phyloP scores from a whole-genome alignment of 1,140 invertebrate genomes.

The Pachypeltis micranthus region DNA sequence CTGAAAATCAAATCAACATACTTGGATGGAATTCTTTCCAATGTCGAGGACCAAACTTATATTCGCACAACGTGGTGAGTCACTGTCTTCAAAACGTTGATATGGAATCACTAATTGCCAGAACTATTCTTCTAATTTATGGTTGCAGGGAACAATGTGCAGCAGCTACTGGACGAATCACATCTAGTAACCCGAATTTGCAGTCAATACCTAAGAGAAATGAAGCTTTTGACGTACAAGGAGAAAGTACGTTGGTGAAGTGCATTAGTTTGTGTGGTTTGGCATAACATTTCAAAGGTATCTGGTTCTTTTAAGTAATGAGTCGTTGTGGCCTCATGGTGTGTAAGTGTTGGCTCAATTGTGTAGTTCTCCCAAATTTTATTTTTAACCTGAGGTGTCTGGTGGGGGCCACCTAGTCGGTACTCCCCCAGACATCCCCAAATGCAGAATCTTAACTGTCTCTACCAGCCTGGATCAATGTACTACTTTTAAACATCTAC shows the following conservation, averaged over 20 bases:
- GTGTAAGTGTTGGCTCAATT: no score
- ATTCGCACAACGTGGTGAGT: slow-evolving; percentile 39
- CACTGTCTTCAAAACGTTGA: background rate
- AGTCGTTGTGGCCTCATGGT: no score
- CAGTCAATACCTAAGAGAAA: slow-evolving; percentile 43
- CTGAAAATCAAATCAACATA: slow-evolving; percentile 46
- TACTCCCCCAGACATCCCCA: no score
- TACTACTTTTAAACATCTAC: no score
- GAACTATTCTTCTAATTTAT: background rate
- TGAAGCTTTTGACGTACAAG: background rate
- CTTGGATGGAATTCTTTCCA: slow-evolving; percentile 34
- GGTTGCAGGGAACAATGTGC: slow-evolving; percentile 41
- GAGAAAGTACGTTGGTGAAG: background rate
- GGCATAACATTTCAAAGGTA: no score
- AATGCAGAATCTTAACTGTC: no score
- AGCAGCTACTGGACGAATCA: slow-evolving; percentile 45
- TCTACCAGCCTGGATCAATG: no score
- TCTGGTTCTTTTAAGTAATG: no score
- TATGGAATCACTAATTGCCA: slow-evolving; percentile 5
- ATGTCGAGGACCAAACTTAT: slow-evolving; percentile 31
- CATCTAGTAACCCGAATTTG: slow-evolving; percentile 44
- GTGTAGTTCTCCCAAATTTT: no score
- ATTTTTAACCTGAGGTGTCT: no score
- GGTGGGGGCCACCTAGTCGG: no score
- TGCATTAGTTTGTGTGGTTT: background rate